Percentiles rank a stretch among this genome's conserved stretches.
These are phyloP conservation scores for Drosophila aff. DNA, from an alignment of 1,140 invertebrate species.

Conservation along the genomic window DNA sequence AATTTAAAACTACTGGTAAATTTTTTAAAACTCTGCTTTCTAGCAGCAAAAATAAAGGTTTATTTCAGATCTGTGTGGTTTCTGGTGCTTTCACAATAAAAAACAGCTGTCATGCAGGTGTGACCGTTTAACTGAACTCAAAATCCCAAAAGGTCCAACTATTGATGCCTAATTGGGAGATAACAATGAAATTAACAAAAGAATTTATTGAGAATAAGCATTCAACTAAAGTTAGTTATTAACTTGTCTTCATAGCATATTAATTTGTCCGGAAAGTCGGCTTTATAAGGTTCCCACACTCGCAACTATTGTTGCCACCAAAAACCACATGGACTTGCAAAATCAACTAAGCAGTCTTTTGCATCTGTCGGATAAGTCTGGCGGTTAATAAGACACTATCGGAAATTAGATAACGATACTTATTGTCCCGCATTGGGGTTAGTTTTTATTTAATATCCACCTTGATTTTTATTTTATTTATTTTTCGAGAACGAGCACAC, in stretches of 20 bases:
- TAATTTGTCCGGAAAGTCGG: neutral
- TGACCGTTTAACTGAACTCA: constrained; percentile 39
- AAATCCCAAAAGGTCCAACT: constrained; percentile 17
- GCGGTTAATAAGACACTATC: neutral
- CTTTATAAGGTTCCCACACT: neutral
- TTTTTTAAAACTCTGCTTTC: neutral
- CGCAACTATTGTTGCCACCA: constrained; percentile 5
- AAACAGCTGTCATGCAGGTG: constrained; percentile 60
- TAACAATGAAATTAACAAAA: neutral
- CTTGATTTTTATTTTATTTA: constrained; percentile 32
- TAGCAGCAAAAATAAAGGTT: constrained; percentile 19
- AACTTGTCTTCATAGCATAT: too few species aligned
- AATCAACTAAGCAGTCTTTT: neutral
- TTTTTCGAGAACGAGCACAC: constrained; percentile 39
- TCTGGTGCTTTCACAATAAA: constrained; percentile 55
- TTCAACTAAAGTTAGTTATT: neutral
- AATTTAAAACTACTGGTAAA: neutral
- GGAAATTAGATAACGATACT: neutral
- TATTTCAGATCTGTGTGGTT: constrained; percentile 22
- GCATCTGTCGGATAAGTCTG: too few species aligned
- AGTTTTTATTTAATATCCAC: constrained; percentile 38
- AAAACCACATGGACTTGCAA: constrained; percentile 29
- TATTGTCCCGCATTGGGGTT: constrained; percentile 13
- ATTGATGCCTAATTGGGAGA: constrained; percentile 5
- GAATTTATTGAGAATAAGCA: too few species aligned